Percentiles rank a stretch among this genome's conserved stretches.
Conservation (phyloP, 92 coral and sea anemone genomes). For the Palythoa grandis region DNA sequence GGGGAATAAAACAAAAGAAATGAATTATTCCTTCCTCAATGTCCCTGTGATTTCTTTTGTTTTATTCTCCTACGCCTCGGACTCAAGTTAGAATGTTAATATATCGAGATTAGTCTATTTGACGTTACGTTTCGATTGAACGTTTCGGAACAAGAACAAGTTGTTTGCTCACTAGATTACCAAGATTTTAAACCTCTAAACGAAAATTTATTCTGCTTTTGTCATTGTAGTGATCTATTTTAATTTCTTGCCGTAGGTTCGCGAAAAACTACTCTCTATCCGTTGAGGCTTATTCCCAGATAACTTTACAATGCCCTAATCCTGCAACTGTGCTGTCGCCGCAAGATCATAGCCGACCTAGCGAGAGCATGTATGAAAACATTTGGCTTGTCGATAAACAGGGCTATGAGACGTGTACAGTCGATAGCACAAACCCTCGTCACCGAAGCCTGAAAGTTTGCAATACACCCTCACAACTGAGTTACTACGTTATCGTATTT, state of each 20-base stretch:
- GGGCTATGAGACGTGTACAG: conserved; percentile 21
- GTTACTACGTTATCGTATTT: neutral
- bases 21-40: too few species aligned
- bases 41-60: too few species aligned
- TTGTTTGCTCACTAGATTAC: too few species aligned
- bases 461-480: neutral
- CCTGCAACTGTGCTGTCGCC: neutral
- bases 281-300: conserved; percentile 16
- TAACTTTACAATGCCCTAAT: conserved; percentile 7
- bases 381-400: conserved; percentile 23
- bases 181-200: neutral
- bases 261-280: neutral
- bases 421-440: neutral
- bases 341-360: neutral
- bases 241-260: neutral
- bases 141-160: too few species aligned
- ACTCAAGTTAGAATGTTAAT: too few species aligned
- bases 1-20: too few species aligned
- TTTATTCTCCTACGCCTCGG: too few species aligned
- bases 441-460: neutral
- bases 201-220: neutral
- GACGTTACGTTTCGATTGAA: too few species aligned
- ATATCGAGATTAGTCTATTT: too few species aligned
- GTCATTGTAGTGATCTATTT: neutral
- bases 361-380: conserved; percentile 23